These are phyloP conservation scores for Lepus timidus DNA, from an alignment of 2,113 vertebrate species.

Conservation along the genomic window DNA sequence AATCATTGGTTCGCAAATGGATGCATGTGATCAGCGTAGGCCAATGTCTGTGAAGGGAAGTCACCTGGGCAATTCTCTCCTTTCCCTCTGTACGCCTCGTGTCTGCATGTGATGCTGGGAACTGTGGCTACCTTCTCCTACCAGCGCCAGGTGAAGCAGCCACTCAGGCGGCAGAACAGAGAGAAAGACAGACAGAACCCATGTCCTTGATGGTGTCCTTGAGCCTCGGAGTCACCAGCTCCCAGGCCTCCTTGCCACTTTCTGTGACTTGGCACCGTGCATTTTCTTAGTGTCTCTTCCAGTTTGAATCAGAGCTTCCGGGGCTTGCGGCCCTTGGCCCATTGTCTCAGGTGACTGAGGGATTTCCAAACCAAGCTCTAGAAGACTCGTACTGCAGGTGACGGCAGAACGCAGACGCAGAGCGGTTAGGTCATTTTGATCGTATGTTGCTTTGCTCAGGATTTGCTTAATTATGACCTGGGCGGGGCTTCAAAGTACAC, in stretches of 20 bases:
- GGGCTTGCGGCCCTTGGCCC: neutral
- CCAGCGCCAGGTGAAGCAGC: neutral
- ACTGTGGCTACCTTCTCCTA: neutral
- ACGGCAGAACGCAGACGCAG: neutral
- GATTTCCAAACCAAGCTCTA: constrained; percentile 31
- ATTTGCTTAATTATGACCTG: constrained; percentile 41
- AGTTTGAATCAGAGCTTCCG: neutral
- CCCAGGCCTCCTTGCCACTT: neutral
- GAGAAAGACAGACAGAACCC: neutral
- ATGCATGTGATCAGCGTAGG: neutral
- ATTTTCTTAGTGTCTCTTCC: constrained; percentile 22
- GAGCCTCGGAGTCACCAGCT: neutral
- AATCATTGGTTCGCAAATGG: neutral
- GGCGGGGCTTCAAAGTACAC: neutral
- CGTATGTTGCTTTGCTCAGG: neutral
- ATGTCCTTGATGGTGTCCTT: neutral
- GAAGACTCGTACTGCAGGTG: neutral
- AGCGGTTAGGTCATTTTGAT: neutral
- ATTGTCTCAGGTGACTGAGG: constrained; percentile 17
- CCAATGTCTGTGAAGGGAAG: neutral
- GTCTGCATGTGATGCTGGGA: neutral
- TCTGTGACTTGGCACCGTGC: constrained; percentile 9
- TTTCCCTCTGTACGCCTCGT: neutral
- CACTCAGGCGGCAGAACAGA: neutral
- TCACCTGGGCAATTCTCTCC: neutral